Base-by-base conservation (phyloP, 2,797 vertebrate genomes). In the Glyptemys insculpta region DNA sequence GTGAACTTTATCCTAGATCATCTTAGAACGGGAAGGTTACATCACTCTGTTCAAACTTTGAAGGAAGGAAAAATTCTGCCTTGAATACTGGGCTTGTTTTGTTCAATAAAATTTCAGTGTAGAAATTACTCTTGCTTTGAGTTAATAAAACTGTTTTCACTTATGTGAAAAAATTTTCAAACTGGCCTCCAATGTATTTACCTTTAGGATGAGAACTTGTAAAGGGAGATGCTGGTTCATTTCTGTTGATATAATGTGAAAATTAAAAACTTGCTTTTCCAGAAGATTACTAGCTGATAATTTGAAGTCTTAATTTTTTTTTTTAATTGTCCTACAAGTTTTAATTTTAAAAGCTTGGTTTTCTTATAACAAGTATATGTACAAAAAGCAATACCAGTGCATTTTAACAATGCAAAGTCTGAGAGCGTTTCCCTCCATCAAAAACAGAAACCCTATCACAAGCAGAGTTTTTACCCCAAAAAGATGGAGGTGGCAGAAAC, bases 121-220 rank as follows among this genome's bases (percentile, higher is more conserved):
- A 72, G 56, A 80, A 31, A 25, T 44, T 47, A n/a, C 44, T 80
- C 16, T 76, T 72, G 50, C 72, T 82, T 68, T 85, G 37, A 56
- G 50, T 84, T 85, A 90, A 85, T 89, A 74, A 62, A 89, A 79
- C 54, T 79, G 56, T 83, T 90, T 84, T 90, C 78, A 89, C 81
- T 53, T 85, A 49, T 90, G 54, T 85, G 78, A 41, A 90, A 37
- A 90, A 5, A 1, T 12, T 37, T 79, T 65, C 82, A 49, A 50
- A 50, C 50, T 16, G 15, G 50, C 50, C 15, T 50, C 50, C 50
- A 16, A 16, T 50, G 50, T 50, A 6, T 50, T 50, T 72, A 85
- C 88, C 83, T 85, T 80, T 80, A 59, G 59, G 57, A 84, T 65
- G 50, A 44, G 31, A 72, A 57, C 56, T 57, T 85, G 54, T 79